Evolutionary conservation across 2,888 invertebrate species (phyloP), one percentile per base, ranked within the genome.

Genomic region (Rhabditoides inermis): DNA sequence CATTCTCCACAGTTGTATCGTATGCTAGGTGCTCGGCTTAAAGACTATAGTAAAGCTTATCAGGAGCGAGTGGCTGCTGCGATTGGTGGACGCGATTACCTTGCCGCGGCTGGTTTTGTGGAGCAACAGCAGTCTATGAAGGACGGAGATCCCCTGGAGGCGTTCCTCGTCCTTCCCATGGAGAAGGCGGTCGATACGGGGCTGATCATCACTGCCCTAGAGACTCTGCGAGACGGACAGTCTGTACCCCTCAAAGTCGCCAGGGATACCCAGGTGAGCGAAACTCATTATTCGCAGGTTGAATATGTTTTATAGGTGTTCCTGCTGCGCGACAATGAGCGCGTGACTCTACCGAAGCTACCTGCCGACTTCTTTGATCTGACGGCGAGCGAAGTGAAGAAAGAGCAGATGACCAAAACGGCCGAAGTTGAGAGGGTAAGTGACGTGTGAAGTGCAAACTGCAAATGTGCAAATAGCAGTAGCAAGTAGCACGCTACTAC

Each of bases 331-430:
- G 56, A 60, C 22, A 61, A 55, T 6, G 53, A 68, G 49, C 53
- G 55, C 18, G 30, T 68, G 12, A 55, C 57, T 18, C 35, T 49
- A 22, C 68, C 84, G 23, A 84, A 86, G 56, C 79, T 94, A 15
- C 90, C 92, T 0, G 79, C 83, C 0, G 88, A 87, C 2, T 94
- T 94, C 80, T 95, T 86, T 77, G 83, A 85, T 2, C 79, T 90
- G 20, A 82, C 85, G 0, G 81, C 85, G 0, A 88, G 88, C 57
- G 94, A 94, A 75, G 74, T 94, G 36, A 61, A 59, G 45, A 53
- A 39, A 15, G 64, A 69, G 46, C 73, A 73, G 49, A 53, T 54
- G 45, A 35, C 39, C 30, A 56, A 58, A 42, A 57, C 53, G 18
- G 53, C 56, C 18, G 60, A 69, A 40, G 63, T 64, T 15, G 68